Conservation (phyloP, 2,888 invertebrate species). For the Limnephilus marmoratus region DNA sequence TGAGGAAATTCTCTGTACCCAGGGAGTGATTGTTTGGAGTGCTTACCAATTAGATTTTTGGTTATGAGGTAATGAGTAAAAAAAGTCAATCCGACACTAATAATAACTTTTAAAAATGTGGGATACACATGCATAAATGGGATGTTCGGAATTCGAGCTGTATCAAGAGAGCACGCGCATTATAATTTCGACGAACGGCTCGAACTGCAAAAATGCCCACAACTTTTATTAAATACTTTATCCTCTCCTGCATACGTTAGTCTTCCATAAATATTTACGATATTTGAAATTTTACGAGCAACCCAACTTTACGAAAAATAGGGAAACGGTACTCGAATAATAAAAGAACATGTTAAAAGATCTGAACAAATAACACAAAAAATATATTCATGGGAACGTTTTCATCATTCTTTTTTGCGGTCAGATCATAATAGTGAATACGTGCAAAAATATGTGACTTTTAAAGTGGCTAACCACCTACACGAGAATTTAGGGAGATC, state of each 20-base stretch:
- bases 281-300: not conserved
- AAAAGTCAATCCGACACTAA: too few species aligned
- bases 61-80: too few species aligned
- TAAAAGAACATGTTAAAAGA: not conserved
- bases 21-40: too few species aligned
- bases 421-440: not conserved
- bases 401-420: not conserved
- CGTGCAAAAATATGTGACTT: not conserved
- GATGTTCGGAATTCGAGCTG: not conserved
- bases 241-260: not conserved
- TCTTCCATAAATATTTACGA: not conserved
- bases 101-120: too few species aligned
- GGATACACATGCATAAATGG: not conserved
- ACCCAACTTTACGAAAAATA: not conserved
- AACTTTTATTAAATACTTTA: not conserved
- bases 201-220: too few species aligned
- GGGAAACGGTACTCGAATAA: not conserved
- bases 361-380: not conserved
- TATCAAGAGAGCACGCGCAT: too few species aligned
- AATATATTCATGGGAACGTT: not conserved
- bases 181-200: too few species aligned
- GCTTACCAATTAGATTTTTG: too few species aligned
- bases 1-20: too few species aligned
- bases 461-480: not conserved
- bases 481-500: constrained; percentile 42